Evolutionary conservation across 2,113 vertebrate species (phyloP).

Genomic region (Syngnathus typhle): DNA sequence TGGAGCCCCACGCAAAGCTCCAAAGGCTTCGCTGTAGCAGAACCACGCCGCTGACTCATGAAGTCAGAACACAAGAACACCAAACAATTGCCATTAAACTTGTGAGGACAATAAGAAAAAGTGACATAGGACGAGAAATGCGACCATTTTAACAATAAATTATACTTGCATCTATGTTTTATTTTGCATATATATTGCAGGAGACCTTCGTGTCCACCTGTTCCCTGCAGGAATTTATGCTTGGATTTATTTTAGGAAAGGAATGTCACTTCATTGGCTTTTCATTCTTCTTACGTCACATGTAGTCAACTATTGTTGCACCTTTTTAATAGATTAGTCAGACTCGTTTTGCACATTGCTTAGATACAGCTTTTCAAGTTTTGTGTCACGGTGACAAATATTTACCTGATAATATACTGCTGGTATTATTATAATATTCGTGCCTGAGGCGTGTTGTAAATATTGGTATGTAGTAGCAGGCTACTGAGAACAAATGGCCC

Average conservation of each 20-base stretch:
- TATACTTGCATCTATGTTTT: not conserved
- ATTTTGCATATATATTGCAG: not conserved
- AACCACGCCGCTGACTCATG: not conserved
- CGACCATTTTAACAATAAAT: not conserved
- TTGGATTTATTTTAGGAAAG: conserved; percentile 73
- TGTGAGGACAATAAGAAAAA: too few species aligned
- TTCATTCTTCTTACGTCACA: conserved; percentile 46
- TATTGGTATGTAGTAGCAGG: not conserved
- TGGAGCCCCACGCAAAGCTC: conserved; percentile 63
- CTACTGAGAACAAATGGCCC: not conserved
- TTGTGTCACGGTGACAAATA: not conserved
- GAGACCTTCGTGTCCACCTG: conserved; percentile 73
- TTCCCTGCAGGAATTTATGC: conserved; percentile 50
- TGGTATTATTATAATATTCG: not conserved
- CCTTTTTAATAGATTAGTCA: not conserved
- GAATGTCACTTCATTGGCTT: conserved; percentile 68
- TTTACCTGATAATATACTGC: not conserved
- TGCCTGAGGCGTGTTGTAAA: not conserved
- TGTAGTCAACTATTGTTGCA: conserved; percentile 40
- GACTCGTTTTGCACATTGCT: not conserved
- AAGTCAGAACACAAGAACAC: not conserved
- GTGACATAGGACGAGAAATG: not conserved
- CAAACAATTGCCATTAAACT: not conserved
- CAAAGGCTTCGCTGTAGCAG: conserved; percentile 6
- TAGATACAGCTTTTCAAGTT: not conserved